phyloP scores from a whole-genome alignment of 2,888 invertebrate species.

The Mystacides longicornis region DNA sequence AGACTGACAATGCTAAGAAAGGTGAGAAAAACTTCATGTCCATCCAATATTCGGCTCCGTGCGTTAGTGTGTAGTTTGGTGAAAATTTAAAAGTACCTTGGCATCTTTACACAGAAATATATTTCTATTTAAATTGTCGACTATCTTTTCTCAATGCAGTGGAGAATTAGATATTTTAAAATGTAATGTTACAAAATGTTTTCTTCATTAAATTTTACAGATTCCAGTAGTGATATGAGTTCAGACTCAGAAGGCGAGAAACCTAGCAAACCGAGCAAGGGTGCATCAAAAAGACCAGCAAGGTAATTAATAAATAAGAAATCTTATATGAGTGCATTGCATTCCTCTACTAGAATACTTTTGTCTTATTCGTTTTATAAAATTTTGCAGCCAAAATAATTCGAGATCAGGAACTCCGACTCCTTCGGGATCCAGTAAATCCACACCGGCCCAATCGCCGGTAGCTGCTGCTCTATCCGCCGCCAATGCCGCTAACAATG shows the following conservation, averaged over 20 bases:
- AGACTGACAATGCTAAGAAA: constrained; percentile 52
- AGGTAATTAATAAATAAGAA: constrained; percentile 11
- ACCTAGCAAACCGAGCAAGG: constrained; percentile 45
- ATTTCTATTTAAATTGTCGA: too few relatives aligned
- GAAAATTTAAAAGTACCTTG: too few relatives aligned
- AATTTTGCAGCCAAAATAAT: constrained; percentile 43
- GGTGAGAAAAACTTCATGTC: constrained; percentile 35
- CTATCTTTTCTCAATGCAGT: too few relatives aligned
- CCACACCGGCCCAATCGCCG: constrained; percentile 31
- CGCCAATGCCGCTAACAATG: constrained; percentile 34
- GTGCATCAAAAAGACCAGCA: constrained; percentile 31
- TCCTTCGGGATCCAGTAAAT: constrained; percentile 29
- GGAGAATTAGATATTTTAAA: too few relatives aligned
- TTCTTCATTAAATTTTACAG: constrained; percentile 38
- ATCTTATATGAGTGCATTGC: background rate
- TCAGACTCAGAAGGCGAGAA: constrained; percentile 67
- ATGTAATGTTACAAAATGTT: too few relatives aligned
- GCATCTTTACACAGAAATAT: too few relatives aligned
- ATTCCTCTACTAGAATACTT: background rate
- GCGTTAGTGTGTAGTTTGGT: too few relatives aligned
- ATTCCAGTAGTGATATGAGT: constrained; percentile 63
- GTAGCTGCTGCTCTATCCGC: constrained; percentile 27
- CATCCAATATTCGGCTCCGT: too few relatives aligned
- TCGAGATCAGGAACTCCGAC: constrained; percentile 39
- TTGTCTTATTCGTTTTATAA: background rate